Evolutionary conservation across 2,113 vertebrate genomes (phyloP), one percentile per base, ranked within the genome.

Genomic region (Bos indicus): DNA sequence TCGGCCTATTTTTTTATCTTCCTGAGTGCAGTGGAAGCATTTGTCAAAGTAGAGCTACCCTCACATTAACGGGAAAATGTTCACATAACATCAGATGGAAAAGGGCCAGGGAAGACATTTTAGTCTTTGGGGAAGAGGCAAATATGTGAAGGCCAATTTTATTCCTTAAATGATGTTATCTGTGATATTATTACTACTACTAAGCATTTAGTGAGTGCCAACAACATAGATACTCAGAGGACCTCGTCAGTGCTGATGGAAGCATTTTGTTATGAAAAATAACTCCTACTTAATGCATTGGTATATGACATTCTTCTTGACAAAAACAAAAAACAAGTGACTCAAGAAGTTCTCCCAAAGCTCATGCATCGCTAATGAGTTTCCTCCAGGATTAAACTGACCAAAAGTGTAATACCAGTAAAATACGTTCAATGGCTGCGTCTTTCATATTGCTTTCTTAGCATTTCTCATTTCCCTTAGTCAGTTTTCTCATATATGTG

Each of bases 91-190:
- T 62, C 57, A 78, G 21, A 40, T 60, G 62, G 43, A 78, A 93
- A 95, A n/a, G 11, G 59, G 15, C 60, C 62, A 16, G 51, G n/a
- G 87, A 97, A 94, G 77, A 96, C 13, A 91, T 90, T 97, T 95
- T 43, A 80, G 80, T 96, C 54, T 98, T 96, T 82, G 56, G 28
- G 28, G 43, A 95, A 89, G 82, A 98, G 56, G 81, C 82, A 97
- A 40, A 91, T 83, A 83, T 2, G 6, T n/a, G 36, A 56, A 83
- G 56, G 15, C 60, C 89, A 96, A 71, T 97, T 97, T 89, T 88
- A 48, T 74, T 57, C 52, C 43, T 95, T 95, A 89, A 95, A 80
- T 33, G 16, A 15, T 57, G 56, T 9, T 90, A 40, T 88, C 43
- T 91, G 48, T 74, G 54, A 19, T 62, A 81, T 74, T 85, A 95